Percentiles rank a stretch among this genome's conserved stretches.
Conservation (phyloP, 2,888 invertebrate genomes). For the Colostygia pectinataria region DNA sequence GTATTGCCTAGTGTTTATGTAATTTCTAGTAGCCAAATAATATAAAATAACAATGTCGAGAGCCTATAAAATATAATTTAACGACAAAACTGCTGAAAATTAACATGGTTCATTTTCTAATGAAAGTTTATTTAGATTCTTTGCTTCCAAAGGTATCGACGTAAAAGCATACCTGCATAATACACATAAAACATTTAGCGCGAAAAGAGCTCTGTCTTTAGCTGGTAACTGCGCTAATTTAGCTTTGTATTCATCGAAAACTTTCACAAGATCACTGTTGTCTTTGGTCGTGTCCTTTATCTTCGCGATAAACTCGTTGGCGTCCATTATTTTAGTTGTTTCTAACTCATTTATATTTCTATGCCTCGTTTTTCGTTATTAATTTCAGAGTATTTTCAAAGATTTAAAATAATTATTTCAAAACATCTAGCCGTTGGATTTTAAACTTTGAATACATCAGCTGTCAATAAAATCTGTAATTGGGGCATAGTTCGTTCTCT, state of each 20-base stretch:
- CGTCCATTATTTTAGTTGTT: constrained; percentile 50
- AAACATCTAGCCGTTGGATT: constrained; percentile 3
- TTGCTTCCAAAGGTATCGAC: no score
- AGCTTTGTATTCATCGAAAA: constrained; percentile 48
- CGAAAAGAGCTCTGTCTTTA: constrained; percentile 57
- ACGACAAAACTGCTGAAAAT: no score
- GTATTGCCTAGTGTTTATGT: no score
- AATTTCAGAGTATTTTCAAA: not conserved
- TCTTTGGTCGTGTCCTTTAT: constrained; percentile 58
- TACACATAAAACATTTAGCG: constrained; percentile 67
- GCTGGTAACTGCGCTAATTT: constrained; percentile 48
- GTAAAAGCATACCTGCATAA: constrained; percentile 66
- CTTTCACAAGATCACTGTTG: constrained; percentile 46
- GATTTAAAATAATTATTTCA: not conserved
- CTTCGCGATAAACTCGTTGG: constrained; percentile 58
- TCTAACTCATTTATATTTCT: not conserved
- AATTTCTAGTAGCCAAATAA: no score
- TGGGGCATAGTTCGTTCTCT: no score
- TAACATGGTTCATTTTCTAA: no score
- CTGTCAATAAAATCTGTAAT: not conserved
- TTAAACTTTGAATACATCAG: not conserved
- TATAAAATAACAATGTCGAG: no score
- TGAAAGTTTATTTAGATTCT: no score
- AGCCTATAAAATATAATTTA: no score
- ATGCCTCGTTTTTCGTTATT: not conserved